These are phyloP conservation scores for Sialis fuliginosa DNA, from an alignment of 2,888 invertebrate species.

Conservation along the genomic window DNA sequence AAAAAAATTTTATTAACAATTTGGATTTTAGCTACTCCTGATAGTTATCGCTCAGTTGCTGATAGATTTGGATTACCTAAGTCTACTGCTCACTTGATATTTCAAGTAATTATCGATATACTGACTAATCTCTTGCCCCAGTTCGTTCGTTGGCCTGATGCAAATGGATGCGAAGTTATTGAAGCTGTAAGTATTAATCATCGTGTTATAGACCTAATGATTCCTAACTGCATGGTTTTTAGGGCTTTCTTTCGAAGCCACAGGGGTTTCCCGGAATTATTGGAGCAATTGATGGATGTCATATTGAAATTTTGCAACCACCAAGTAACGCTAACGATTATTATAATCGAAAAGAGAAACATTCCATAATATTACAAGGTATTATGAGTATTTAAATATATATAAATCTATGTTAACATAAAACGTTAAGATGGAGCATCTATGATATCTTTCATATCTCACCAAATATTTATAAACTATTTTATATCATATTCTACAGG, in stretches of 20 bases:
- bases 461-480: too few species aligned
- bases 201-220: conserved; percentile 1
- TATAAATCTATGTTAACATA: too few species aligned
- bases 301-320: too few species aligned
- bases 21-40: too few species aligned
- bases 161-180: conserved; percentile 4
- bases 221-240: conserved; percentile 3
- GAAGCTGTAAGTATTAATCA: conserved; percentile 4
- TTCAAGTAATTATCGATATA: conserved; percentile 4
- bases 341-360: too few species aligned
- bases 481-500: too few species aligned
- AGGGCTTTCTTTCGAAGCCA: conserved; percentile 2
- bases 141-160: conserved; percentile 3
- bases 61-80: conserved; percentile 6
- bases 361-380: too few species aligned
- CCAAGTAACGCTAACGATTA: too few species aligned
- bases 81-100: conserved; percentile 2
- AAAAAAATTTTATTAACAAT: too few species aligned
- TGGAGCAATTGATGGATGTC: conserved; percentile 8
- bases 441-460: too few species aligned
- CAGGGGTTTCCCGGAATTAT: conserved; percentile 6
- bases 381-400: too few species aligned
- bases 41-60: conserved; percentile 6
- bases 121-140: background rate
- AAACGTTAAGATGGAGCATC: too few species aligned